Conservation (phyloP, 1,140 invertebrate genomes). For the Mylabris phalerata region DNA sequence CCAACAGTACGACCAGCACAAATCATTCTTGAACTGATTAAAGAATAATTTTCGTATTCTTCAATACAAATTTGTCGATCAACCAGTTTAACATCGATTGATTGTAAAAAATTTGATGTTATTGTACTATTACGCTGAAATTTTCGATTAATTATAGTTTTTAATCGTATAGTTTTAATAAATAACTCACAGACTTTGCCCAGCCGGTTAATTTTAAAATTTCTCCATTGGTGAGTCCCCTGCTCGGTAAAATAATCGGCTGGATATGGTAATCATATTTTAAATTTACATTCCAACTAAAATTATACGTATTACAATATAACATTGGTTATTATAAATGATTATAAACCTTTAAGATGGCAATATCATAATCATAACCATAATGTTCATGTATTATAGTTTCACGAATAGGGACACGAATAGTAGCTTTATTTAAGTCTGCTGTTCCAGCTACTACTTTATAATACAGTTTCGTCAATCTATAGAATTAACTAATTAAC, state of each 20-base stretch:
- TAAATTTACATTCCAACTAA: background rate
- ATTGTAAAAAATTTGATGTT: background rate
- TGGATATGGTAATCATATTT: background rate
- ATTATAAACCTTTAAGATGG: background rate
- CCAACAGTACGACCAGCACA: constrained; percentile 2
- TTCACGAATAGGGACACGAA: background rate
- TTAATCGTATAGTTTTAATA: background rate
- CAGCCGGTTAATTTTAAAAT: background rate
- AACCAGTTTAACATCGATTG: background rate
- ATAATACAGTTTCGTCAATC: background rate
- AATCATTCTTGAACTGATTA: background rate
- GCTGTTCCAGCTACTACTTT: background rate
- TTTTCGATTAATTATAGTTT: background rate
- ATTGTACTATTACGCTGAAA: background rate
- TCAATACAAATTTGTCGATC: background rate
- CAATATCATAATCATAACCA: background rate
- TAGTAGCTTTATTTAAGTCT: background rate
- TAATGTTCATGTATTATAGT: background rate
- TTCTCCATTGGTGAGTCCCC: background rate
- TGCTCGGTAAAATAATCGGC: background rate
- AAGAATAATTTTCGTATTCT: background rate
- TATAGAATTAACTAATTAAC: background rate
- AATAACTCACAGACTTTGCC: background rate
- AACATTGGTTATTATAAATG: background rate
- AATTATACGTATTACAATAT: background rate